Evolutionary conservation across 2,888 invertebrate species (phyloP).

Genomic region (Zonitis immaculata): DNA sequence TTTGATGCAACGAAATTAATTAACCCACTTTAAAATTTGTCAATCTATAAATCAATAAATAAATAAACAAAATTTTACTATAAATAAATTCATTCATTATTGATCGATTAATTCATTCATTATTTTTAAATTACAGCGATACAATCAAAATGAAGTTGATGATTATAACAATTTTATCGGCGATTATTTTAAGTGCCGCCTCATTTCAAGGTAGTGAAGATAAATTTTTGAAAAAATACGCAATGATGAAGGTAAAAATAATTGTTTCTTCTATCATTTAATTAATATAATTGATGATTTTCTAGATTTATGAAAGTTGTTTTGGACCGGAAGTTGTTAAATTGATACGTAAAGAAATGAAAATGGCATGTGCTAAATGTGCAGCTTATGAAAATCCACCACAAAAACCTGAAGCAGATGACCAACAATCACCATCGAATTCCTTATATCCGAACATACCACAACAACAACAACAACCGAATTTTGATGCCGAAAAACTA

Average conservation of each 20-base stretch:
- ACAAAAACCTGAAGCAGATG: constrained; percentile 11
- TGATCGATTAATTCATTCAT: not conserved
- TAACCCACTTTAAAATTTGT: not conserved
- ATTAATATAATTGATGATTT: constrained; percentile 15
- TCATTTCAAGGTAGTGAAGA: constrained; percentile 59
- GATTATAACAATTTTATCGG: constrained; percentile 4
- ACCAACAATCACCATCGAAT: constrained; percentile 20
- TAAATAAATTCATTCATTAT: constrained; percentile 3
- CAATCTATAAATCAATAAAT: not conserved
- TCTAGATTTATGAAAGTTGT: constrained; percentile 69
- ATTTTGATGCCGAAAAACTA: constrained; percentile 51
- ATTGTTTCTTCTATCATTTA: not conserved
- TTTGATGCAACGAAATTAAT: not conserved
- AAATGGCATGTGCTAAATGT: constrained; percentile 62
- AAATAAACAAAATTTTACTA: not conserved
- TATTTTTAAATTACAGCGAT: not conserved
- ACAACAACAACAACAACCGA: constrained; percentile 33
- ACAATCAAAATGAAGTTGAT: constrained; percentile 23
- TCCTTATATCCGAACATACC: constrained; percentile 11
- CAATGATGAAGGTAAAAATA: constrained; percentile 62
- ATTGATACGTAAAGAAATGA: constrained; percentile 64
- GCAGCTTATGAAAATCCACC: constrained; percentile 51
- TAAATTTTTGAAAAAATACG: constrained; percentile 65
- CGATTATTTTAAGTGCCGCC: constrained; percentile 31
- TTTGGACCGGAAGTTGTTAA: constrained; percentile 64